Percentiles rank a stretch among this genome's conserved stretches.
phyloP scores from a whole-genome alignment of 1,140 invertebrate genomes.

The Drosophila sturtevanti region DNA sequence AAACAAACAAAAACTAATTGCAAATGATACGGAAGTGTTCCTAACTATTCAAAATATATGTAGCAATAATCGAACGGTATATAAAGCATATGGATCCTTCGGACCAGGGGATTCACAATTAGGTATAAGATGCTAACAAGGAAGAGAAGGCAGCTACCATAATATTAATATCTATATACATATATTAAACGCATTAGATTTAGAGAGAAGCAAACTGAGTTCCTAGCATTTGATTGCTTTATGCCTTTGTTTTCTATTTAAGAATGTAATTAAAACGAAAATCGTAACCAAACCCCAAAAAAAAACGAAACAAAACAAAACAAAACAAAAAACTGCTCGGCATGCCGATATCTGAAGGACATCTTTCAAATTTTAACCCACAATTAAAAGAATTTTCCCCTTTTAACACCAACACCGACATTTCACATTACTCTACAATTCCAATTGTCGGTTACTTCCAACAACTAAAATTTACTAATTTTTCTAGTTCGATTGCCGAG shows the following conservation, averaged over 20 bases:
- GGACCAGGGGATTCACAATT: slow-evolving; percentile 8
- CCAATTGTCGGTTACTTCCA: neutral
- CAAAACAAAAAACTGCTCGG: slow-evolving; percentile 34
- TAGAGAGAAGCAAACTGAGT: slow-evolving; percentile 74
- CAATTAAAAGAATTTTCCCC: neutral
- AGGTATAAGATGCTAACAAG: slow-evolving; percentile 1
- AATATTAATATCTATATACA: slow-evolving; percentile 30
- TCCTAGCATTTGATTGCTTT: slow-evolving; percentile 81
- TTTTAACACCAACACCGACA: neutral
- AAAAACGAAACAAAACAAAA: too few relatives aligned
- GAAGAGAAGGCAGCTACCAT: slow-evolving; percentile 28
- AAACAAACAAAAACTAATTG: slow-evolving; percentile 46
- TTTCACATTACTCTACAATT: neutral
- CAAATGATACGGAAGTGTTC: slow-evolving; percentile 69
- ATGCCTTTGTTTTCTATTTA: slow-evolving; percentile 78
- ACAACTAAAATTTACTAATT: neutral
- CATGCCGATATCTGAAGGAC: slow-evolving; percentile 29
- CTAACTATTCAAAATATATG: slow-evolving; percentile 73
- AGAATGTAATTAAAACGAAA: slow-evolving; percentile 33
- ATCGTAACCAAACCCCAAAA: slow-evolving; percentile 19
- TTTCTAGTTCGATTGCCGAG: neutral
- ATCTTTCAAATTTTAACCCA: neutral
- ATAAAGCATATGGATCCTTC: slow-evolving; percentile 33
- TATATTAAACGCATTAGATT: slow-evolving; percentile 35
- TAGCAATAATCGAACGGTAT: slow-evolving; percentile 54